phyloP scores from a whole-genome alignment of 2,888 invertebrate species.

The Drosophila recens region DNA sequence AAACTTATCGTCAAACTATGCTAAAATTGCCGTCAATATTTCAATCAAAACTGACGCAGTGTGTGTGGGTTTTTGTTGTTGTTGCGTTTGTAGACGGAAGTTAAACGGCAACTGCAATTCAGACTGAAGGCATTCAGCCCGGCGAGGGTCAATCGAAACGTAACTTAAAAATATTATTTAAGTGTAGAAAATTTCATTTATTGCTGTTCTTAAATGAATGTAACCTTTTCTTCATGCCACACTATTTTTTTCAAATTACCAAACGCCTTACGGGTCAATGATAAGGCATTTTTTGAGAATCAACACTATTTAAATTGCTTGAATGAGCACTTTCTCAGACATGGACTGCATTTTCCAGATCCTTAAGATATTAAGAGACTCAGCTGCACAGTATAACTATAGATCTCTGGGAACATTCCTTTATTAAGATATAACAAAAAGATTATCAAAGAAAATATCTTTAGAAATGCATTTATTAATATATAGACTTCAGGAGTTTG shows the following conservation, averaged over 20 bases:
- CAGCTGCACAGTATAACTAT: neutral
- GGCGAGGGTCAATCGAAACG: slow-evolving; percentile 31
- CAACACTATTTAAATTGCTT: slow-evolving; percentile 11
- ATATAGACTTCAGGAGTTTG: too few species aligned
- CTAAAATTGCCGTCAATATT: slow-evolving; percentile 74
- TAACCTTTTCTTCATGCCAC: too few species aligned
- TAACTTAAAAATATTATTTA: neutral
- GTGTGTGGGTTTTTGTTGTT: slow-evolving; percentile 5
- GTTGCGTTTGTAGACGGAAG: slow-evolving; percentile 43
- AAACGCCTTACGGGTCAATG: neutral
- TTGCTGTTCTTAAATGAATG: neutral
- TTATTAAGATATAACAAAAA: neutral
- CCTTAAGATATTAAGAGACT: neutral
- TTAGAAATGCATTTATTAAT: too few species aligned
- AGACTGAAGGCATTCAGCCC: slow-evolving; percentile 26
- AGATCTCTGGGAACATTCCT: neutral
- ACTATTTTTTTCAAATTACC: neutral
- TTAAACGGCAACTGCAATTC: slow-evolving; percentile 59
- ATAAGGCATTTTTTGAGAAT: neutral
- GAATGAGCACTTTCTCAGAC: neutral
- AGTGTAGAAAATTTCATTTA: neutral
- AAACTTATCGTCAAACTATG: slow-evolving; percentile 68
- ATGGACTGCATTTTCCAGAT: neutral
- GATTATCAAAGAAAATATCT: neutral
- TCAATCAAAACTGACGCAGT: slow-evolving; percentile 72